Evolutionary conservation across 2,113 vertebrate genomes (phyloP).

Genomic region (Geococcyx californianus): DNA sequence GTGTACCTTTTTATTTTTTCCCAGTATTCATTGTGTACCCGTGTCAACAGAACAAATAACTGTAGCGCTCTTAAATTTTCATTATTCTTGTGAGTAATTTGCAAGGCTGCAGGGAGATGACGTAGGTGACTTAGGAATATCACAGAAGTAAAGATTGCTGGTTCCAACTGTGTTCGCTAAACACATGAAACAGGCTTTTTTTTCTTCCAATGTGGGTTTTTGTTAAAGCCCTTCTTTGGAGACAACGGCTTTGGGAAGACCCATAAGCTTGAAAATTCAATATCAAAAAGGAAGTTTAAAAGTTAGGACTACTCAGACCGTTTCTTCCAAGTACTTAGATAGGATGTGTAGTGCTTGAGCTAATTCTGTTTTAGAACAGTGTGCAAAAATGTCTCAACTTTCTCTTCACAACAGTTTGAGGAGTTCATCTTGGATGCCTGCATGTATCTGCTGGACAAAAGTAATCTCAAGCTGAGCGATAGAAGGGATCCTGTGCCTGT

Average conservation of each 20-base stretch:
- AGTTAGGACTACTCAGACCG: not conserved
- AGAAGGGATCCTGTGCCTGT: conserved; percentile 49
- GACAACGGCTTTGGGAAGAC: not conserved
- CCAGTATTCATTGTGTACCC: not conserved
- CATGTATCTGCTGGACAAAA: conserved; percentile 62
- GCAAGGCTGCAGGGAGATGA: not conserved
- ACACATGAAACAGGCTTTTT: not conserved
- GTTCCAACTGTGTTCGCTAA: not conserved
- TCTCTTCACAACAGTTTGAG: conserved; percentile 65
- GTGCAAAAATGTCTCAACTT: not conserved
- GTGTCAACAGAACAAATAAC: not conserved
- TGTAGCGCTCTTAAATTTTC: not conserved
- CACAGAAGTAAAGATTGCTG: not conserved
- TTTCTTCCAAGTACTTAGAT: not conserved
- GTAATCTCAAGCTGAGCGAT: not conserved
- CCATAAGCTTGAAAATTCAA: not conserved
- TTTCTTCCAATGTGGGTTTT: not conserved
- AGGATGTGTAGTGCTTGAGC: not conserved
- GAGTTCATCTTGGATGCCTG: conserved; percentile 38
- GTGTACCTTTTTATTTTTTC: not conserved
- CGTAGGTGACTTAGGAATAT: not conserved
- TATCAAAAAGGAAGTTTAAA: not conserved
- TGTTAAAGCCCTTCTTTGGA: not conserved
- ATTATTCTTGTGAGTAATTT: conserved; percentile 13
- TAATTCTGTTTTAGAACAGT: rapidly evolving